A percentile compares a stretch with the other conserved stretches of the same genome.
These are phyloP conservation scores for Oxystoma pomonae DNA, from an alignment of 2,888 invertebrate genomes.

Conservation along the genomic window DNA sequence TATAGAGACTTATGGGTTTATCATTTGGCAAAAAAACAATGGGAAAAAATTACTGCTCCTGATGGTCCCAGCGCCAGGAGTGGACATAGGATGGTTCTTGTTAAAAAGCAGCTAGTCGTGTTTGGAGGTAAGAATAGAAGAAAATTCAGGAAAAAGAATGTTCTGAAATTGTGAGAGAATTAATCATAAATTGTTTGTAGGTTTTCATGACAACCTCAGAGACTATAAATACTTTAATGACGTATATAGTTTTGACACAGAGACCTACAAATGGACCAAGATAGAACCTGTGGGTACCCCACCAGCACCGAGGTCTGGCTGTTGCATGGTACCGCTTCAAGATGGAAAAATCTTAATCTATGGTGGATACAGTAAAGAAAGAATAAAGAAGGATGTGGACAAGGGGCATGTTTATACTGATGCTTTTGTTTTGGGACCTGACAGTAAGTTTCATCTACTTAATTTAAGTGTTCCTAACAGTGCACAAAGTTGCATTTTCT, in stretches of 20 bases:
- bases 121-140: constrained; percentile 69
- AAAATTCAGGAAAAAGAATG: too few relatives aligned
- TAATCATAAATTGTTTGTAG: not conserved
- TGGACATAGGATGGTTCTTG: constrained; percentile 82
- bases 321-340: constrained; percentile 62
- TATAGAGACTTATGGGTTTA: constrained; percentile 90
- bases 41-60: constrained; percentile 75
- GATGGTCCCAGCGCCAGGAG: constrained; percentile 81
- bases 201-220: constrained; percentile 84
- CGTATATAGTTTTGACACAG: constrained; percentile 74
- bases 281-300: constrained; percentile 61
- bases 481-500: too few relatives aligned
- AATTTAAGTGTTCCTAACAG: too few relatives aligned
- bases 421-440: constrained; percentile 61
- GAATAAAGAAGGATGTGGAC: constrained; percentile 69
- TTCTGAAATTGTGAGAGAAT: too few relatives aligned
- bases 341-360: constrained; percentile 66
- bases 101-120: constrained; percentile 74
- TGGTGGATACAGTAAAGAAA: constrained; percentile 75
- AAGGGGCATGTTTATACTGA: constrained; percentile 68
- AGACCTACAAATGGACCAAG: constrained; percentile 73
- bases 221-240: constrained; percentile 90
- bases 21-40: constrained; percentile 59
- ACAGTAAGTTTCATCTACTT: constrained; percentile 58
- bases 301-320: constrained; percentile 78